These are phyloP conservation scores for Artemia sp. DNA, from an alignment of 2,888 invertebrate species.

Conservation along the genomic window DNA sequence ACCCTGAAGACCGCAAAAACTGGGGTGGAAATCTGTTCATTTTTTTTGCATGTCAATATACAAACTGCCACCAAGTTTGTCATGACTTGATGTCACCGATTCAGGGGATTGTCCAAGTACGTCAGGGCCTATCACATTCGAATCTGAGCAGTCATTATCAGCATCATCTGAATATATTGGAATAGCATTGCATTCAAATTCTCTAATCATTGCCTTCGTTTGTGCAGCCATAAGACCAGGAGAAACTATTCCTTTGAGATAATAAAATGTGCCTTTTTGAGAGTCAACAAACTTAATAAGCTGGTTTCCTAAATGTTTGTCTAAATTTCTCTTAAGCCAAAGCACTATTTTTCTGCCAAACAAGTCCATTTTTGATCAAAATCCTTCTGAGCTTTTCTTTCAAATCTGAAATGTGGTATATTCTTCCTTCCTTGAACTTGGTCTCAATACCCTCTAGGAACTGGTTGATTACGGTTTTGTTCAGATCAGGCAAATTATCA, in stretches of 20 bases:
- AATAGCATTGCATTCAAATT: not conserved
- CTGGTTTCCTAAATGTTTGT: too few species aligned
- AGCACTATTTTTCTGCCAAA: not conserved
- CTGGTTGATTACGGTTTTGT: not conserved
- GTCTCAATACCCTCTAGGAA: not conserved
- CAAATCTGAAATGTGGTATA: not conserved
- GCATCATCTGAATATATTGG: not conserved
- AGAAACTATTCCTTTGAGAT: not conserved
- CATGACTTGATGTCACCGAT: not conserved
- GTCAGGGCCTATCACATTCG: not conserved
- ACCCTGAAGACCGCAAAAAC: not conserved
- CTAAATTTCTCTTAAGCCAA: not conserved
- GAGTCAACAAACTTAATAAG: too few species aligned
- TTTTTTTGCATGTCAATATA: not conserved
- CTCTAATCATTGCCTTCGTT: not conserved
- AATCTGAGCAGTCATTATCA: not conserved
- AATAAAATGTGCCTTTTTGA: too few species aligned
- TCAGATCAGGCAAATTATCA: not conserved
- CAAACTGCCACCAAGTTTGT: not conserved
- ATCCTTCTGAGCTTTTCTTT: not conserved
- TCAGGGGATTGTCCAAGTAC: not conserved
- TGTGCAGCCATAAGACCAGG: not conserved
- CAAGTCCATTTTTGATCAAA: conserved; percentile 1
- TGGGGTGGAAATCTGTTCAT: not conserved
- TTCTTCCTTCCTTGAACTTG: not conserved